Evolutionary conservation across 2,797 vertebrate species (phyloP).

Genomic region (Podarcis lilfordi): DNA sequence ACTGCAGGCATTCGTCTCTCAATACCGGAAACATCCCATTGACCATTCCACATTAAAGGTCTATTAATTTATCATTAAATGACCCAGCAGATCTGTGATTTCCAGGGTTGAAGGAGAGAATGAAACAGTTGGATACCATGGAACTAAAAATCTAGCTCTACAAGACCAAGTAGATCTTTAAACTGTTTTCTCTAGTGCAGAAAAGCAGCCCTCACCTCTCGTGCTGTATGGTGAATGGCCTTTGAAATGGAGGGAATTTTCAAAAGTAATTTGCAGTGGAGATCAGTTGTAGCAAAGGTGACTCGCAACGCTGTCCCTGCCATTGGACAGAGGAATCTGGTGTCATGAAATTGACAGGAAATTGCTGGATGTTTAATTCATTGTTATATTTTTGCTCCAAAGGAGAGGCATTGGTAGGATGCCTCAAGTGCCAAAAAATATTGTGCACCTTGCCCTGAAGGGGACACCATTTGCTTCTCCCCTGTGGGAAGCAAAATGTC

Average conservation of each 20-base stretch:
- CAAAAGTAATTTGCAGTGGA: background rate
- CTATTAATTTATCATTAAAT: background rate
- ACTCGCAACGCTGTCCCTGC: no score
- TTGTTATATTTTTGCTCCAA: no score
- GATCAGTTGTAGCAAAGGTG: background rate
- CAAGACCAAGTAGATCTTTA: background rate
- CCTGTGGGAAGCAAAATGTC: no score
- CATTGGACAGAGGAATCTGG: no score
- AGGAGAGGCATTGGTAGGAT: no score
- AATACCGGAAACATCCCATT: background rate
- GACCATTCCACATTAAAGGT: background rate
- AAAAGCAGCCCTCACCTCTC: background rate
- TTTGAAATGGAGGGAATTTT: background rate
- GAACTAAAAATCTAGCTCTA: background rate
- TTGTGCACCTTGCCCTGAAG: no score
- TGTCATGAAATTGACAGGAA: no score
- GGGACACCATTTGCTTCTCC: no score
- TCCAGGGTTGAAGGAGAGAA: background rate
- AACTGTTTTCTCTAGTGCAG: background rate
- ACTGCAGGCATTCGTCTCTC: no score
- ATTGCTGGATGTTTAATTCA: no score
- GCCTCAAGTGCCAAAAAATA: no score
- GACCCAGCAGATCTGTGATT: background rate
- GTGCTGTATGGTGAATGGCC: background rate
- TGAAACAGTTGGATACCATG: background rate